Evolutionary conservation across 2,113 vertebrate genomes (phyloP).

Genomic region (Bos indicus): DNA sequence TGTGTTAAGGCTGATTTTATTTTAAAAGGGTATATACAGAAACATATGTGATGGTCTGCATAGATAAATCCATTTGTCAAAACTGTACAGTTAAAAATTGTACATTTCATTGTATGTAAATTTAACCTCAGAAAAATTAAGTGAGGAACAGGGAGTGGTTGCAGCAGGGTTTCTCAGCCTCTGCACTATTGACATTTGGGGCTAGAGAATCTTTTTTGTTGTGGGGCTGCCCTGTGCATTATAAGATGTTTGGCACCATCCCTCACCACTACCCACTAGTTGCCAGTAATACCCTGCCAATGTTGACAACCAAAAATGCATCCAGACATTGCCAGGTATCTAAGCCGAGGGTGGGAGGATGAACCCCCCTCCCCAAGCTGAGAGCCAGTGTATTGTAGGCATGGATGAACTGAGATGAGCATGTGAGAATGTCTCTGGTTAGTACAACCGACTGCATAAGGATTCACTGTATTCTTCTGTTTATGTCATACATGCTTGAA

Average conservation of each 20-base stretch:
- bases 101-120: not conserved
- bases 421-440: not conserved
- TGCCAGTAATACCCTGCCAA: not conserved
- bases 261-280: not conserved
- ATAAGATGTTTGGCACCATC: not conserved
- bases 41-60: not conserved
- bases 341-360: fast-evolving
- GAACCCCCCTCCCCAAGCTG: not conserved
- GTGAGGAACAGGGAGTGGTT: not conserved
- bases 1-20: not conserved
- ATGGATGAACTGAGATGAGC: not conserved
- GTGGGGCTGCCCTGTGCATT: not conserved
- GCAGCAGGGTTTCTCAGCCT: not conserved
- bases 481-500: not conserved
- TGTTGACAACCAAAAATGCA: not conserved
- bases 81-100: not conserved
- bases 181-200: not conserved
- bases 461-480: not conserved
- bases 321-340: not conserved
- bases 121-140: not conserved
- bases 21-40: not conserved
- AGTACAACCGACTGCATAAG: not conserved
- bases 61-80: not conserved
- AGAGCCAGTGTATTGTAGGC: not conserved
- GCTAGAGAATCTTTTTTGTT: not conserved